These are phyloP conservation scores for Epizoanthus rinbou DNA, from an alignment of 92 coral and sea anemone genomes.

Conservation along the genomic window DNA sequence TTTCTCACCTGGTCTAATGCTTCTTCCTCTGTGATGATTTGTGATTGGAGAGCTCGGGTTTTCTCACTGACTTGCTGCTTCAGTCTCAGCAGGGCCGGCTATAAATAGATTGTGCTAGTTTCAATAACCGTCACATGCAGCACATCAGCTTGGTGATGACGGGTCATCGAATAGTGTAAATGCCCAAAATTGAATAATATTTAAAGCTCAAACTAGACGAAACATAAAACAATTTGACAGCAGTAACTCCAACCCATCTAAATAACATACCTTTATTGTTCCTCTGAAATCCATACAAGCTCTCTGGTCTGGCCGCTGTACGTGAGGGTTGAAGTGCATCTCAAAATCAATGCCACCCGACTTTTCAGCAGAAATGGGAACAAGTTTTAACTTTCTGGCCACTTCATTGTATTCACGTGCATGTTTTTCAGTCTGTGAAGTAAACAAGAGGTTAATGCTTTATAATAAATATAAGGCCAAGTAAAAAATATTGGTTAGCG, in stretches of 20 bases:
- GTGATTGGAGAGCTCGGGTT: slow-evolving; percentile 72
- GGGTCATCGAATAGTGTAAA: no score
- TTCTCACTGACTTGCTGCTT: slow-evolving; percentile 79
- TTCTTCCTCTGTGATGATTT: slow-evolving; percentile 84
- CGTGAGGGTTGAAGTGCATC: slow-evolving; percentile 83
- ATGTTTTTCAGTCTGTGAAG: slow-evolving; percentile 72
- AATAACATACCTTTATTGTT: slow-evolving; percentile 64
- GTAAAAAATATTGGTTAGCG: no score
- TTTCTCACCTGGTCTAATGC: slow-evolving; percentile 79
- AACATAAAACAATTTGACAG: no score
- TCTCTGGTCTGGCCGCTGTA: slow-evolving; percentile 64
- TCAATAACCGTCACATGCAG: no score
- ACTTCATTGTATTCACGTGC: slow-evolving; percentile 83
- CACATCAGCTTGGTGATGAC: no score
- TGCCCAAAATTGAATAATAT: no score
- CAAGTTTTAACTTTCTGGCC: slow-evolving; percentile 85
- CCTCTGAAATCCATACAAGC: slow-evolving; percentile 65
- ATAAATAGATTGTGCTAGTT: background rate
- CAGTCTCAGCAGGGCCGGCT: slow-evolving; percentile 78
- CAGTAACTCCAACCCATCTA: background rate
- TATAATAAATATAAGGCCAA: no score
- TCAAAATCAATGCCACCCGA: slow-evolving; percentile 94
- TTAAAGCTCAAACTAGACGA: no score
- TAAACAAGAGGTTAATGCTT: background rate
- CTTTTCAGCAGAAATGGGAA: slow-evolving; percentile 87